phyloP scores from a whole-genome alignment of 2,797 vertebrate genomes.

The Somateria mollissima region DNA sequence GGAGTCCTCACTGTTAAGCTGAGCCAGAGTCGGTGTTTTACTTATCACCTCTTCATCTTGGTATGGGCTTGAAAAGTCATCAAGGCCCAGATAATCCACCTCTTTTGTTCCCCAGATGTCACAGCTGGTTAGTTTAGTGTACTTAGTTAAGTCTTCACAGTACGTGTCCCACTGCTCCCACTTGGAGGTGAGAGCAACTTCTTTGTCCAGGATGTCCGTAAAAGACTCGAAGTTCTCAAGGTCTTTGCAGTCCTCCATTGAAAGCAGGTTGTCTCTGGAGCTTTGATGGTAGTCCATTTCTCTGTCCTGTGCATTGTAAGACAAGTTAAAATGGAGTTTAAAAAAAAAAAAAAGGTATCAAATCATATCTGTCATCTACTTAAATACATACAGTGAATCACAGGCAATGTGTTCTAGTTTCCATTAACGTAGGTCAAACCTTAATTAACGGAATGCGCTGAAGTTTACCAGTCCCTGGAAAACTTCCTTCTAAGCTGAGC shows the following conservation, averaged over 20 bases:
- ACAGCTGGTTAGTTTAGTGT: conserved; percentile 95
- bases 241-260: conserved; percentile 90
- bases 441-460: neutral
- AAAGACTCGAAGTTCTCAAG: conserved; percentile 91
- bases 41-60: conserved; percentile 98
- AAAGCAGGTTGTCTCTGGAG: conserved; percentile 89
- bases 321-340: conserved; percentile 6
- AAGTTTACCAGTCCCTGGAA: neutral
- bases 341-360: neutral
- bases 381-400: neutral
- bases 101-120: conserved; percentile 99
- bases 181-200: conserved; percentile 88
- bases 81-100: conserved; percentile 96
- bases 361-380: neutral
- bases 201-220: conserved; percentile 88
- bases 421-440: neutral
- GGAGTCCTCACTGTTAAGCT: conserved; percentile 98
- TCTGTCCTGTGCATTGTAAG: conserved; percentile 84
- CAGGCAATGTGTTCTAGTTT: neutral
- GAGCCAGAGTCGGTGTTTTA: conserved; percentile 94
- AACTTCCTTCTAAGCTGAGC: neutral
- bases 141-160: conserved; percentile 99
- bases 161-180: conserved; percentile 99
- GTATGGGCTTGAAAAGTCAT: conserved; percentile 98
- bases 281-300: conserved; percentile 95